These are phyloP conservation scores for Mesaphorura yosii DNA, from an alignment of 1,140 invertebrate genomes.

Conservation along the genomic window DNA sequence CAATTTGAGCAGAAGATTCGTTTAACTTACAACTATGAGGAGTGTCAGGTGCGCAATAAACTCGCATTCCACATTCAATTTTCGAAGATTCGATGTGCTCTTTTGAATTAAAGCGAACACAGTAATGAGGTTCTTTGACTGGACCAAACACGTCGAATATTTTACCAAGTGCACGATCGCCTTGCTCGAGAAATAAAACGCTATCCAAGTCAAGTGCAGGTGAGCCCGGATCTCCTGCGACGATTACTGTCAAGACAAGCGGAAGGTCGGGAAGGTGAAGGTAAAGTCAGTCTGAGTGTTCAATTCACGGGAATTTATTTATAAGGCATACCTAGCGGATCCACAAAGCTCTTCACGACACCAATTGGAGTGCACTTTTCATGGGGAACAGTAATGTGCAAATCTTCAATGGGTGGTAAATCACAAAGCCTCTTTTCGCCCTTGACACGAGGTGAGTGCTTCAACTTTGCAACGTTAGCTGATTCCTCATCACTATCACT, in stretches of 20 bases:
- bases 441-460: constrained; percentile 17
- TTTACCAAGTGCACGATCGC: constrained; percentile 55
- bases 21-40: constrained; percentile 53
- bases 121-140: constrained; percentile 64
- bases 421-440: constrained; percentile 45
- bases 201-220: constrained; percentile 72
- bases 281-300: too few species aligned
- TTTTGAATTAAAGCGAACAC: constrained; percentile 65
- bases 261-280: constrained; percentile 8
- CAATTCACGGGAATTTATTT: constrained; percentile 20
- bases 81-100: constrained; percentile 55
- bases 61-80: constrained; percentile 51
- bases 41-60: constrained; percentile 65
- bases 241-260: constrained; percentile 49
- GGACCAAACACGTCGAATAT: constrained; percentile 84
- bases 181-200: constrained; percentile 64
- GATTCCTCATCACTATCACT: too few species aligned
- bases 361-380: constrained; percentile 62
- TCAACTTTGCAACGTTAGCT: too few species aligned
- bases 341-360: constrained; percentile 51
- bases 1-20: constrained; percentile 5
- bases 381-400: constrained; percentile 63
- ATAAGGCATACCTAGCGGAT: constrained; percentile 51
- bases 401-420: constrained; percentile 68
- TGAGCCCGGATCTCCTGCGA: constrained; percentile 52